Evolutionary conservation across 2,888 invertebrate species (phyloP), one percentile per base, ranked within the genome.

Genomic region (Zootermopsis nevadensis): DNA sequence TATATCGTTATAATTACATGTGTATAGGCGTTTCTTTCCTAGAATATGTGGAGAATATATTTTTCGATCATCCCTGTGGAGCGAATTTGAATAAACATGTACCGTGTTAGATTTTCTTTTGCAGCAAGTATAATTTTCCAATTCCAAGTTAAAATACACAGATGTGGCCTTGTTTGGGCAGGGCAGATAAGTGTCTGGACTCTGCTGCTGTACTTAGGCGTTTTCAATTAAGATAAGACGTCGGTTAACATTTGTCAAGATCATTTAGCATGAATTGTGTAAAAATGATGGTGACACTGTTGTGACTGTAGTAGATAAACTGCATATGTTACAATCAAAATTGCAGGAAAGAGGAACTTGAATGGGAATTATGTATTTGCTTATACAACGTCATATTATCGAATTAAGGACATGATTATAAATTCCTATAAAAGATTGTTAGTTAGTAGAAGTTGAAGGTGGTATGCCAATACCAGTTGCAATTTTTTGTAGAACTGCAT

Each of bases 111-210:
- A 7, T 60, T 60, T 60, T 60, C n/a, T 60, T 60, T 27, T n/a
- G 7, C 60, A n/a, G 4, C 60, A 15, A 48, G n/a, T 48, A 48
- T 10, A 60, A 60, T 60, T 60, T n/a, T 60, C 15, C 27, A 60
- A 12, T 60, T 60, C 60, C 3, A 60, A 19, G 27, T 60, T 19
- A 22, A 22, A 74, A 22, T 38, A n/a, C 38, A 74, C 74, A 74
- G 38, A 74, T 74, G 60, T 77, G 77, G 77, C 77, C 77, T 77
- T 77, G 77, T 77, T 33, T 55, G 77, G 77, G 77, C 33, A 30
- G 77, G 77, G 77, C 77, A 24, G 77, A 77, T 77, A 10, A 12
- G 24, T 31, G 77, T 22, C n/a, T 24, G 55, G 30, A 74, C 33
- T 74, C 24, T 2, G 33, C 33, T 24, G 33, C 2, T 35, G 24